phyloP scores from a whole-genome alignment of 2,797 vertebrate species.

The Xenops minutus region DNA sequence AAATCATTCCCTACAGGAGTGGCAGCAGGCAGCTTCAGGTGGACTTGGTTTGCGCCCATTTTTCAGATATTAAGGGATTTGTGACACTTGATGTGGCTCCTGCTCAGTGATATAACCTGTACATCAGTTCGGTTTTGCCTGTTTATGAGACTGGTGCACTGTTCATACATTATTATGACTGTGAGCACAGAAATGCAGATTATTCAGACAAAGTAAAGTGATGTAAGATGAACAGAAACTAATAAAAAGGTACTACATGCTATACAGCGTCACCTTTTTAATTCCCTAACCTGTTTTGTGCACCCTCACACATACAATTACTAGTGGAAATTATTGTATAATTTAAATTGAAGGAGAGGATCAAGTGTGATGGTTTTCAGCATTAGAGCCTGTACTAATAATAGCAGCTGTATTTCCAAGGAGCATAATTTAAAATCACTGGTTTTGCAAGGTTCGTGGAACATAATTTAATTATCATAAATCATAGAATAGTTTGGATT shows the following conservation, averaged over 20 bases:
- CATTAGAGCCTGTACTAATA: not conserved
- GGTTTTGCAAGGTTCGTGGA: not conserved
- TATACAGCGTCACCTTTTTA: not conserved
- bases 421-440: not conserved
- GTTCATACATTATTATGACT: not conserved
- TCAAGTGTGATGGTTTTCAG: not conserved
- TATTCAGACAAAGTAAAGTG: not conserved
- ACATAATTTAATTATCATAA: not conserved
- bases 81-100: slow-evolving; percentile 58
- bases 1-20: slow-evolving; percentile 74
- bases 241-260: not conserved
- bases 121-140: not conserved
- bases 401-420: not conserved
- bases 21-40: slow-evolving; percentile 77
- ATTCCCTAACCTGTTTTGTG: not conserved
- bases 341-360: not conserved
- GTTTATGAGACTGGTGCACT: not conserved
- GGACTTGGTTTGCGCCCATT: slow-evolving; percentile 71
- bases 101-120: not conserved
- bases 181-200: not conserved
- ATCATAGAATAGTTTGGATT: not conserved
- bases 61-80: slow-evolving; percentile 77
- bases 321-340: not conserved
- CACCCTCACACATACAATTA: not conserved
- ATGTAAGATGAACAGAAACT: not conserved